These are phyloP conservation scores for Neria commutata DNA, from an alignment of 2,888 invertebrate species.

Conservation along the genomic window DNA sequence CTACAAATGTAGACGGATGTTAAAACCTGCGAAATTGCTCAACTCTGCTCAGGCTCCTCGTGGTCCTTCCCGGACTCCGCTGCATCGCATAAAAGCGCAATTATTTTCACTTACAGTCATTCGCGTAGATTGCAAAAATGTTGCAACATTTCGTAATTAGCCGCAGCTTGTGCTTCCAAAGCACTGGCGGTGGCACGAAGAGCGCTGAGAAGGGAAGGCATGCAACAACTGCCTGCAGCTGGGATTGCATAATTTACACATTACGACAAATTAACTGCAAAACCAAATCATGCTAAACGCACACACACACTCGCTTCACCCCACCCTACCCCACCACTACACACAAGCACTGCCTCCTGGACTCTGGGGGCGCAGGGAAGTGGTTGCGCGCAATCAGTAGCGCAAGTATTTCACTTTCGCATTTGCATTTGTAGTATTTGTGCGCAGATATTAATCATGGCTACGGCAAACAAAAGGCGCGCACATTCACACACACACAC, in stretches of 20 bases:
- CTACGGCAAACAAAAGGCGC: conserved; percentile 10
- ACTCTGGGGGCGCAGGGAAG: too few relatives aligned
- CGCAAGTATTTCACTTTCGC: not conserved
- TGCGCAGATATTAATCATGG: conserved; percentile 14
- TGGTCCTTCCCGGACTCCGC: too few relatives aligned
- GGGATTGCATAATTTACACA: conserved; percentile 24
- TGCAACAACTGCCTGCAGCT: conserved; percentile 6
- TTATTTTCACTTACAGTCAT: too few relatives aligned
- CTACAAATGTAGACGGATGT: too few relatives aligned
- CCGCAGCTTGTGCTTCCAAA: too few relatives aligned
- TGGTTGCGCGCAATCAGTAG: not conserved
- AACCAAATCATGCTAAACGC: too few relatives aligned
- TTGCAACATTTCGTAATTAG: too few relatives aligned
- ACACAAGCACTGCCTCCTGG: conserved; percentile 1
- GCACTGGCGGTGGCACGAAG: conserved; percentile 1
- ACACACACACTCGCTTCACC: not conserved
- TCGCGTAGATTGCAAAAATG: too few relatives aligned
- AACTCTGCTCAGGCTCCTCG: too few relatives aligned
- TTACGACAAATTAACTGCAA: conserved; percentile 28
- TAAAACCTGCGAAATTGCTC: too few relatives aligned
- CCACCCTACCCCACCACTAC: not conserved
- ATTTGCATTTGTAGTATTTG: too few relatives aligned
- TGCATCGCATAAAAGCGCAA: too few relatives aligned
- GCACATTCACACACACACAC: not conserved
- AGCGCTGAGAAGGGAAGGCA: not conserved